phyloP scores from a whole-genome alignment of 2,888 invertebrate genomes.

The Perizoma flavofasciatum region DNA sequence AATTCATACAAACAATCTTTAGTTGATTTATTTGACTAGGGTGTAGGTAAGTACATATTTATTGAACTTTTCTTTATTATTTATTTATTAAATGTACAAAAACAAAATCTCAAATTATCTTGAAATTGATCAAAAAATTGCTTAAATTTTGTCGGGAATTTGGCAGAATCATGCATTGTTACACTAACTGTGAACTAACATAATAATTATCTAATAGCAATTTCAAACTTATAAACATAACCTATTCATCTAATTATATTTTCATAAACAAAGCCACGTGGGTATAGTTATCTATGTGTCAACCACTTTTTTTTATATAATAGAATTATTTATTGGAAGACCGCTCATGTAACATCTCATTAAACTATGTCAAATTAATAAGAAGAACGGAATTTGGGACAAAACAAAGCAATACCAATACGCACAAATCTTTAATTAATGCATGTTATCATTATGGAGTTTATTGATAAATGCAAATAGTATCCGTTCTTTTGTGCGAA shows the following conservation, averaged over 20 bases:
- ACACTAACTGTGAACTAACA: not conserved
- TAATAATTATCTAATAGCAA: not conserved
- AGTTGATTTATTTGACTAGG: not conserved
- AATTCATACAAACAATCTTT: conserved; percentile 50
- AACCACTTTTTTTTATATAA: not conserved
- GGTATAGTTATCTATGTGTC: not conserved
- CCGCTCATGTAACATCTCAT: not conserved
- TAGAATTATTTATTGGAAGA: not conserved
- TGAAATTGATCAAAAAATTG: not conserved
- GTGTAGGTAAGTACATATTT: too few relatives aligned
- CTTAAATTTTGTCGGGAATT: not conserved
- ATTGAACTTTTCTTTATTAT: too few relatives aligned
- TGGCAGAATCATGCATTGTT: not conserved
- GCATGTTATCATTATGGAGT: not conserved
- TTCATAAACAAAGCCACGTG: conserved; percentile 29
- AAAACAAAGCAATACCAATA: not conserved
- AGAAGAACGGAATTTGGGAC: not conserved
- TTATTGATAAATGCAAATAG: too few relatives aligned
- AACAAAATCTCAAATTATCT: not conserved
- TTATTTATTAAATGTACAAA: too few relatives aligned
- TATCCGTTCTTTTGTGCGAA: not conserved
- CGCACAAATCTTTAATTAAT: not conserved
- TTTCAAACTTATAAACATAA: conserved; percentile 4
- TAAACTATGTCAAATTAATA: not conserved
- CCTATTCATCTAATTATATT: not conserved